phyloP scores from a whole-genome alignment of 2,113 vertebrate genomes.

The Lophochroa leadbeateri region DNA sequence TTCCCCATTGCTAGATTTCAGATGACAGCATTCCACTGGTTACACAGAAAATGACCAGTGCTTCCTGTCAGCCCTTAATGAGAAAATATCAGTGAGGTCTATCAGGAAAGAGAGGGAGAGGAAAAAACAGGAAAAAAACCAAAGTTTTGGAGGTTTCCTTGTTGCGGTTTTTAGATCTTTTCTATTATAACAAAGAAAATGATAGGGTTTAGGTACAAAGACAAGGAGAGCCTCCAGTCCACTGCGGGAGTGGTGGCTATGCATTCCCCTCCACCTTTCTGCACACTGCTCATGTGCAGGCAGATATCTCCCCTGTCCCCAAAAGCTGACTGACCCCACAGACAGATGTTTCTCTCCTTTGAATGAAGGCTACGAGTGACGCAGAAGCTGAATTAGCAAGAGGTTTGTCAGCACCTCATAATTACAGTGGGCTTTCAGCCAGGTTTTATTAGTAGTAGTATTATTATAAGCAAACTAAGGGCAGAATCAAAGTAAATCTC shows the following conservation, averaged over 20 bases:
- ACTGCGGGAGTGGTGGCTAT: background rate
- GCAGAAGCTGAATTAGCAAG: background rate
- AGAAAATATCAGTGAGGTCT: background rate
- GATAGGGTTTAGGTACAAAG: background rate
- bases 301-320: background rate
- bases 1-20: background rate
- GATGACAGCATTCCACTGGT: background rate
- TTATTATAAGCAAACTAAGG: background rate
- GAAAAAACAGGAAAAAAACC: background rate
- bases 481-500: background rate
- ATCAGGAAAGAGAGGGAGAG: too few species aligned
- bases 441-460: background rate
- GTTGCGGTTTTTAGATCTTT: background rate
- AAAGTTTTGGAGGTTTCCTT: background rate
- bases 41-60: background rate
- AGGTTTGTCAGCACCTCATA: background rate
- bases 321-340: fast-evolving
- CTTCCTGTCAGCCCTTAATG: background rate
- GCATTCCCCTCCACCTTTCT: background rate
- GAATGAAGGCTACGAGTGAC: background rate
- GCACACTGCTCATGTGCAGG: background rate
- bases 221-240: background rate
- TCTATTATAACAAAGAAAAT: background rate
- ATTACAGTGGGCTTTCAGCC: background rate
- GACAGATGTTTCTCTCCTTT: background rate